Percentiles rank a stretch among this genome's conserved stretches.
Conservation (phyloP, 2,888 invertebrate species). For the Nemapogon koenigi region DNA sequence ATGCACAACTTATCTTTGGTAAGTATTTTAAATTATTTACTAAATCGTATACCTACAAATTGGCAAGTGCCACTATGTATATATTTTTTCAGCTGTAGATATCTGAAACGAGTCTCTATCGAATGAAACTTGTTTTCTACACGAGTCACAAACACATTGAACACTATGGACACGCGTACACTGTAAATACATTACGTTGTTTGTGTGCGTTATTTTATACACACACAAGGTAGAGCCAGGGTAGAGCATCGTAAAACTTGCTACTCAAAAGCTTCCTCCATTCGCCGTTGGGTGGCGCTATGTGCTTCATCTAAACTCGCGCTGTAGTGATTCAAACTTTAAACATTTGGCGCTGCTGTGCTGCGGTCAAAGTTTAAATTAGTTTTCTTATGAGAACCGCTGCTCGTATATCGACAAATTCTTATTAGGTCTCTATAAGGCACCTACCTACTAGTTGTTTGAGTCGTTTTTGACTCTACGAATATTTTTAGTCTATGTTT, state of each 20-base stretch:
- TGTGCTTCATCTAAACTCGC: slow-evolving; percentile 39
- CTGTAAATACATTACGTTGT: slow-evolving; percentile 22
- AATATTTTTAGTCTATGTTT: too few species aligned
- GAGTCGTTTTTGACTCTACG: too few species aligned
- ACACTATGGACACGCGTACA: slow-evolving; percentile 42
- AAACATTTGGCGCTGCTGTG: slow-evolving; percentile 42
- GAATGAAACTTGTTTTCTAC: slow-evolving; percentile 46
- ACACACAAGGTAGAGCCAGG: slow-evolving; percentile 31
- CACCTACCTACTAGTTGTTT: too few species aligned
- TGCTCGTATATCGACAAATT: slow-evolving; percentile 1
- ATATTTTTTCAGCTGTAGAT: too few species aligned
- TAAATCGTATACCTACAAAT: too few species aligned
- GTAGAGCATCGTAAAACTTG: slow-evolving; percentile 37
- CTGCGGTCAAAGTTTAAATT: slow-evolving; percentile 31
- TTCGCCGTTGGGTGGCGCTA: slow-evolving; percentile 58
- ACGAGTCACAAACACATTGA: slow-evolving; percentile 42
- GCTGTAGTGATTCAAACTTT: slow-evolving; percentile 26
- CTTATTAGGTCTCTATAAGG: slow-evolving; percentile 7
- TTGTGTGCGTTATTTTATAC: slow-evolving; percentile 45
- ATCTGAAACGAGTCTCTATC: too few species aligned
- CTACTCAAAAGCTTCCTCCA: slow-evolving; percentile 58
- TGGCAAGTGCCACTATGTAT: too few species aligned
- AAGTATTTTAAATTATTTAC: too few species aligned
- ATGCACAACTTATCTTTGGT: too few species aligned
- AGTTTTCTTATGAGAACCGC: slow-evolving; percentile 35